Evolutionary conservation across 1,140 invertebrate genomes (phyloP).

Genomic region (Macrosteles quadrilineatus): DNA sequence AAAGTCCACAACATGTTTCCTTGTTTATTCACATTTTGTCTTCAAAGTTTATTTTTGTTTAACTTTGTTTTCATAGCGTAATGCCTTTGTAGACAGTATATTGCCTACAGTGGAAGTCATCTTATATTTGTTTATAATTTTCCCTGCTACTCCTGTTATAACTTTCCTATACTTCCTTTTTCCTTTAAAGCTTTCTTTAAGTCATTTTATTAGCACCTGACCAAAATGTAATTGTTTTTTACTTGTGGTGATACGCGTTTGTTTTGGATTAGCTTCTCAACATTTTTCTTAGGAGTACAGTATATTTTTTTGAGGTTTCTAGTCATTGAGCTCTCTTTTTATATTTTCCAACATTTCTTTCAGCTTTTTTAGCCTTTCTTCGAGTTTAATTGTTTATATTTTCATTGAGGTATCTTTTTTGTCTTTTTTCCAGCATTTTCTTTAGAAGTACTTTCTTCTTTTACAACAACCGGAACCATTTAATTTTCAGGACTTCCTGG

Average conservation of each 20-base stretch:
- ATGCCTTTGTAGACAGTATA: background rate
- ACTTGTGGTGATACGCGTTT: background rate
- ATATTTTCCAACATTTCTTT: background rate
- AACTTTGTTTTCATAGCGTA: background rate
- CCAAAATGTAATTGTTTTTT: background rate
- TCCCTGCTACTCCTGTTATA: background rate
- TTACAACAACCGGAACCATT: background rate
- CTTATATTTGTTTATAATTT: background rate
- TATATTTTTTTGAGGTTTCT: background rate
- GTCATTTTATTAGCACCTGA: background rate
- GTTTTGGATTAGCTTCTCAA: conserved; percentile 14
- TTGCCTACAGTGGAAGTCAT: background rate
- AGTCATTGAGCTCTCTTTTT: conserved; percentile 11
- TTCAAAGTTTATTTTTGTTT: background rate
- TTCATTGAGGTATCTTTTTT: background rate
- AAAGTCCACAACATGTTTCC: background rate
- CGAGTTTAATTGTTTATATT: too few species aligned
- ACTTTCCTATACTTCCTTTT: background rate
- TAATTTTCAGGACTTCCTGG: background rate
- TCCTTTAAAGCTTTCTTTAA: background rate
- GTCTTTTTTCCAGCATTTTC: too few species aligned
- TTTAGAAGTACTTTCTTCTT: background rate
- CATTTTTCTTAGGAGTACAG: background rate
- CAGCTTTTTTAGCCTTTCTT: background rate
- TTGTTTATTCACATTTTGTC: background rate